Evolutionary conservation across 92 coral and sea anemone species (phyloP).

Genomic region (Parazoanthus darwini): DNA sequence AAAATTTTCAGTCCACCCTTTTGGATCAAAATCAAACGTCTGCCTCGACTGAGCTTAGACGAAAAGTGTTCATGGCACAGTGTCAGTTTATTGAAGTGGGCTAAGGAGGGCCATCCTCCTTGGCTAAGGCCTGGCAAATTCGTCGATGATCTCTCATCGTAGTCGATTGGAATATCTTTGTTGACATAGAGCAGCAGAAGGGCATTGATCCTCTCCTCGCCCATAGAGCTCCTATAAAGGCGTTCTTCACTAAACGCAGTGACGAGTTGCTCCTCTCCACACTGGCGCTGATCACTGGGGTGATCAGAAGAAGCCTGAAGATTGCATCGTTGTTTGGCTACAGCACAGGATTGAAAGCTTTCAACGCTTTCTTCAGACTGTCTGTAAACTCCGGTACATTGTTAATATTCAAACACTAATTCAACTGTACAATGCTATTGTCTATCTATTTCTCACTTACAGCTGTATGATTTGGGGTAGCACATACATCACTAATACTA

Average conservation of each 20-base stretch:
- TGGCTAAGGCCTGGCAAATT: constrained; percentile 20
- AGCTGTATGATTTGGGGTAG: too few species aligned
- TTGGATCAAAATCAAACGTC: background rate
- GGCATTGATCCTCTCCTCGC: constrained; percentile 33
- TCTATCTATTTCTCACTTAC: too few species aligned
- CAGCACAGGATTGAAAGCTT: constrained; percentile 15
- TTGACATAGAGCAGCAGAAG: constrained; percentile 35
- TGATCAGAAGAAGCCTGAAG: constrained; percentile 31
- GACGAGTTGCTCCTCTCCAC: constrained; percentile 32
- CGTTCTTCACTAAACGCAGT: constrained; percentile 24
- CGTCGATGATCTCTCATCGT: background rate
- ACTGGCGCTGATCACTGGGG: constrained; percentile 35
- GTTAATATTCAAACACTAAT: too few species aligned
- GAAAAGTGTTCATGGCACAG: constrained; percentile 3
- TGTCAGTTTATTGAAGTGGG: constrained; percentile 24
- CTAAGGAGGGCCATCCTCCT: constrained; percentile 12
- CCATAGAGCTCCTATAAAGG: constrained; percentile 30
- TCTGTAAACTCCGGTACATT: background rate
- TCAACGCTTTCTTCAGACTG: constrained; percentile 16
- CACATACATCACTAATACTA: too few species aligned
- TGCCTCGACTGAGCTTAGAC: constrained; percentile 2
- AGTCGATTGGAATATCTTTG: constrained; percentile 35
- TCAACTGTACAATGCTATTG: too few species aligned
- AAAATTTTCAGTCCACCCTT: background rate
- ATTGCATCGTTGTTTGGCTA: constrained; percentile 22